Base-by-base conservation (phyloP, 1,140 invertebrate species). In the Hylaeus anthracinus region DNA sequence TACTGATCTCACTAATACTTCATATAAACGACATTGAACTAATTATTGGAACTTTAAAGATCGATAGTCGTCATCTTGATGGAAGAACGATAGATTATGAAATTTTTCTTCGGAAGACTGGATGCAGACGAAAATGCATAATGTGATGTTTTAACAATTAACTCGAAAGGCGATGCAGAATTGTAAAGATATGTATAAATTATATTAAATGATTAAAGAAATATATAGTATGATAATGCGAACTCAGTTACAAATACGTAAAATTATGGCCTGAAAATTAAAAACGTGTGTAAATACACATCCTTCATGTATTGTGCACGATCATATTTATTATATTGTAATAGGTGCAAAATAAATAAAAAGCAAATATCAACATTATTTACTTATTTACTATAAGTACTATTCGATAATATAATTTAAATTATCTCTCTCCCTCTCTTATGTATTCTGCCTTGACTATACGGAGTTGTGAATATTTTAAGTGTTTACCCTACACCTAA, bases 301-400 rank as follows among this genome's bases (percentile, higher is more conserved):
- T 86, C 72, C 64, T 89, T 90, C 84, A 91, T 90, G 90, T 90
- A 88, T 90, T 84, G 84, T 85, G 90, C 88, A 91, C 86, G 78
- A 90, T 86, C 86, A 84, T 92, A 92, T 92, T 91, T 92, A 92
- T 91, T 91, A 92, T 90, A 90, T 83, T 91, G 89, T 90, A 91
- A 88, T 91, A 91, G 90, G 66, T 84, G 85, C 87, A 76, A 90
- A 91, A 90, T 89, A 85, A 91, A 91, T 90, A 88, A 90, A 90
- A 90, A 88, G 37, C 64, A 87, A 86, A 76, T 81, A 86, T 80
- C 60, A 80, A 83, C 67, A 56, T 55, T 76, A 72, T 51, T 70
- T 55, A 55, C 51, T 61, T 3, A 48, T 66, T 74, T 53, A 43
- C 15, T 37, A 37, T 12, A 2, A 3, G 43, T 10, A 1, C 43